Percentiles rank a stretch among this genome's conserved stretches.
Evolutionary conservation across 2,113 vertebrate species (phyloP).

Genomic region (Galemys pyrenaicus): DNA sequence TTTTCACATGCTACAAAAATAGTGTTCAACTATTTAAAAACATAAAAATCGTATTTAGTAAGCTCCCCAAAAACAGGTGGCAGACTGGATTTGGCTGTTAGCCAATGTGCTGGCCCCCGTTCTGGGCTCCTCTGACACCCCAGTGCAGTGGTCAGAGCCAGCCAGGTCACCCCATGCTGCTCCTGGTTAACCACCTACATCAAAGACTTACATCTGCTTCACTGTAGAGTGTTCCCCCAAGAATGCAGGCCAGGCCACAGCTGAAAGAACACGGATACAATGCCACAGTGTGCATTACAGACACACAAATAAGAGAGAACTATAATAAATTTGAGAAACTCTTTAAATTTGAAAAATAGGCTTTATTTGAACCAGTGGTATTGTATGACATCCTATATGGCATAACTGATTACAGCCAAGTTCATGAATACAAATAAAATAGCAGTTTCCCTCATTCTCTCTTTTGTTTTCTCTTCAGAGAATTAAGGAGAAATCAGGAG

Average conservation of each 20-base stretch:
- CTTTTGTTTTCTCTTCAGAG: constrained; percentile 41
- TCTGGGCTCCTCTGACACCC: neutral
- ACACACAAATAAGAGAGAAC: neutral
- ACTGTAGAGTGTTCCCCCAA: neutral
- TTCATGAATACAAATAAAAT: constrained; percentile 80
- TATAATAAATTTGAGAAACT: constrained; percentile 47
- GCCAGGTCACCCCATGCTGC: too few relatives aligned
- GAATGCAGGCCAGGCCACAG: neutral
- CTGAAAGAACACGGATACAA: neutral
- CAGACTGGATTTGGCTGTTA: neutral
- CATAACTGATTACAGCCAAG: constrained; percentile 84
- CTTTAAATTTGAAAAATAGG: constrained; percentile 88
- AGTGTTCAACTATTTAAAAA: constrained; percentile 38
- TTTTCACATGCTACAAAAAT: constrained; percentile 58
- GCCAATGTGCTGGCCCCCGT: neutral
- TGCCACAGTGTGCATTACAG: neutral
- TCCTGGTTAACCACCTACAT: too few relatives aligned
- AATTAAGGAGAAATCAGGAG: constrained; percentile 69
- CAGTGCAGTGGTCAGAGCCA: neutral
- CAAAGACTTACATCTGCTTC: neutral
- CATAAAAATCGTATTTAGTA: neutral
- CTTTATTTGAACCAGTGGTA: constrained; percentile 90
- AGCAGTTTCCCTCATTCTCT: constrained; percentile 69
- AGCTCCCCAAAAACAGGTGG: neutral
- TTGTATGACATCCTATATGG: constrained; percentile 83